Conservation (phyloP, 1,140 invertebrate genomes). For the Aphis gossypii region DNA sequence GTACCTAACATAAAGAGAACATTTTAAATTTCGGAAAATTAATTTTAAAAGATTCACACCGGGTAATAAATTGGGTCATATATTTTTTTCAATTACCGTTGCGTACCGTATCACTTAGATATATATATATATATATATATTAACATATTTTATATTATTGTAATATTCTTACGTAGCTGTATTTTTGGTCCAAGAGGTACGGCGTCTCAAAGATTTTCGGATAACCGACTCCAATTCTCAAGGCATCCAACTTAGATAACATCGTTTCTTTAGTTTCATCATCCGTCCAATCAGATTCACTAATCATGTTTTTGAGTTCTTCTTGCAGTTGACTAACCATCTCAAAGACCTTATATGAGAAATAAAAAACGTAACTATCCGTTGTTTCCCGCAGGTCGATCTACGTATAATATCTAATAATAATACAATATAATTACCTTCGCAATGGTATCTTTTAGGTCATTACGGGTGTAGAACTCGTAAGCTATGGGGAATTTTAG, state of each 20-base stretch:
- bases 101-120: too few species aligned
- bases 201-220: constrained; percentile 78
- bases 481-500: constrained; percentile 11
- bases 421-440: background rate
- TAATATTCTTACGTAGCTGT: constrained; percentile 68
- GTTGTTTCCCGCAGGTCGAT: background rate
- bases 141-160: background rate
- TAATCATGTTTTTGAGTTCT: constrained; percentile 78
- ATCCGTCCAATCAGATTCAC: constrained; percentile 84
- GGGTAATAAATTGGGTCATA: too few species aligned
- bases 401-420: background rate
- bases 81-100: too few species aligned
- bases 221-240: constrained; percentile 79
- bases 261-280: constrained; percentile 75
- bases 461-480: background rate
- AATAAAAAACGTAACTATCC: background rate
- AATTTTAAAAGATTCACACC: background rate
- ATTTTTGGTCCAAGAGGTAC: constrained; percentile 71
- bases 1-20: background rate
- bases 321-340: constrained; percentile 82
- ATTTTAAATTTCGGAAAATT: background rate
- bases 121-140: background rate
- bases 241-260: constrained; percentile 76
- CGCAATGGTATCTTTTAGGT: background rate
- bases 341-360: constrained; percentile 68